Base-by-base conservation (phyloP, 2,888 invertebrate genomes). In the Philopedon plagiatum region DNA sequence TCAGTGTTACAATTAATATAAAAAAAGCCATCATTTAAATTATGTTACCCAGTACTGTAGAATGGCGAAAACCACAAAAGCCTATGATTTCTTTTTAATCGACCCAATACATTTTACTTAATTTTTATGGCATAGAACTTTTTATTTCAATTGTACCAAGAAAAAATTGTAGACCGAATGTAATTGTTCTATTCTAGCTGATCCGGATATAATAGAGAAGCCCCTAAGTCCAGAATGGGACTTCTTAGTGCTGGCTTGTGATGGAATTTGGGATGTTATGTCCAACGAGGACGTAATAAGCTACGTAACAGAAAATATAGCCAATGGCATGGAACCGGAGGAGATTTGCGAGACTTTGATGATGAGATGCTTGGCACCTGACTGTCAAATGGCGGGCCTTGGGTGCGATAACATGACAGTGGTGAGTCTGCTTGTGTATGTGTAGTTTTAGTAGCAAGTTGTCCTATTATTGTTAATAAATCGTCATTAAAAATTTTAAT, bases 381-480 rank as follows among this genome's bases (percentile, higher is more conserved):
- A 99, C 87, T 95, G 96, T 81, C 94, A 96, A 81, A 97, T 98
- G 91, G 97, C 96, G 49, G 98, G 98, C 1, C 90, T 98, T 46
- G 99, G 99, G 78, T 98, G 98, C 86, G 99, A 99, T 87, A 99
- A 99, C 87, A 99, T 99, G 99, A 99, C 99, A 19, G 98, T 97
- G 2, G 91, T 98, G 34, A 75, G 71, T 75, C 1, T 23, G 1
- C 18, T n/a, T n/a, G n/a, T n/a, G n/a, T n/a, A n/a, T n/a, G n/a
- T n/a, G n/a, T n/a, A n/a, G n/a, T n/a, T n/a, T n/a, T n/a, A n/a
- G n/a, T n/a, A n/a, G n/a, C n/a, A n/a, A n/a, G n/a, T n/a, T n/a
- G n/a, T n/a, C n/a, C n/a, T n/a, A n/a, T n/a, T n/a, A n/a, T n/a
- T n/a, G n/a, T n/a, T n/a, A n/a, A n/a, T n/a, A n/a, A n/a, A n/a